Conservation (phyloP, 2,113 vertebrate species). For the Phrynocephalus versicolor region DNA sequence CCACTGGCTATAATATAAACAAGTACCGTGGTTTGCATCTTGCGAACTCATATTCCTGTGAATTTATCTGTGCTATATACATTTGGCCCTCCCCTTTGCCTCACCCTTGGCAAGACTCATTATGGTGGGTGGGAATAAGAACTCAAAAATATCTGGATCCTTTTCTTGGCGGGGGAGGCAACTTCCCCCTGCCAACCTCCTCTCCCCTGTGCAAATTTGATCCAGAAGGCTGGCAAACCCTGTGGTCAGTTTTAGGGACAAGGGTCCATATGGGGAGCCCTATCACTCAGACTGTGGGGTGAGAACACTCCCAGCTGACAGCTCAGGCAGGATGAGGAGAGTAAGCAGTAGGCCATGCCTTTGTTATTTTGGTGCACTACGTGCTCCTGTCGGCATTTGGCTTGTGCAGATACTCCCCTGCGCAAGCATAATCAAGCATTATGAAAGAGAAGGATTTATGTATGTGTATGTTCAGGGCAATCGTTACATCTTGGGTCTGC, state of each 20-base stretch:
- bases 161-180: no score
- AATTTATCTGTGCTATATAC: background rate
- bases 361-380: background rate
- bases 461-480: no score
- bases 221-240: no score
- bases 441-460: no score
- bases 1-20: background rate
- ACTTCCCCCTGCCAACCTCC: no score
- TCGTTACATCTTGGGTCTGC: no score
- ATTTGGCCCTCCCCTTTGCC: no score
- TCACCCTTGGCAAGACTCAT: no score
- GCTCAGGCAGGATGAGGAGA: background rate
- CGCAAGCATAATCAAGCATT: background rate
- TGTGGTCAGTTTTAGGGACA: background rate
- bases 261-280: background rate
- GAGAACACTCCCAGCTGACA: background rate
- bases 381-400: background rate
- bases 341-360: background rate
- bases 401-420: background rate
- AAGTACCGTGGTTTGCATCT: background rate
- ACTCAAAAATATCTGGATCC: no score
- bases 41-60: background rate
- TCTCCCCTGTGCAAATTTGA: no score
- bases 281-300: background rate
- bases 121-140: no score